These are phyloP conservation scores for Fragum sueziense DNA, from an alignment of 2,888 invertebrate species.

Conservation along the genomic window DNA sequence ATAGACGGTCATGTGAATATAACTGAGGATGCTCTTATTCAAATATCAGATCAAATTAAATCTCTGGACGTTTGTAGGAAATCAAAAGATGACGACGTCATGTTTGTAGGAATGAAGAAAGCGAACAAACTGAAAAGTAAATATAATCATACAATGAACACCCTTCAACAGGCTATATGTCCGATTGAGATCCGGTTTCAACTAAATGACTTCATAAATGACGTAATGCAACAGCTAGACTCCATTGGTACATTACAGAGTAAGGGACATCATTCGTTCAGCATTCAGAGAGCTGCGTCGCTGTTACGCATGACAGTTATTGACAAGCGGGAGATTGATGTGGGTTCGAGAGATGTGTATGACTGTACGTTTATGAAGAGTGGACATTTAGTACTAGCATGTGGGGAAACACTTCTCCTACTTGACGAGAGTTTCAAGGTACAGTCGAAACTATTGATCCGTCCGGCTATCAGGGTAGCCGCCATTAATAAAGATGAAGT, in stretches of 20 bases:
- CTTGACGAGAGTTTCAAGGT: neutral
- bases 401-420: neutral
- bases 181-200: neutral
- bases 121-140: neutral
- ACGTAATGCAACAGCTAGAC: neutral
- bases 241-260: neutral
- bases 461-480: too few species aligned
- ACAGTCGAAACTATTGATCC: too few species aligned
- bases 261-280: neutral
- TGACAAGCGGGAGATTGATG: neutral
- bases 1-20: neutral
- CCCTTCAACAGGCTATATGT: neutral
- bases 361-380: neutral
- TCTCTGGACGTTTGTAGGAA: neutral
- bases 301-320: neutral
- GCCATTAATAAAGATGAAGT: neutral
- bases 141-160: neutral
- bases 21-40: neutral
- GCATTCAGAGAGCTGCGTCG: neutral
- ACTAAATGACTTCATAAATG: neutral
- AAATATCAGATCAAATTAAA: neutral
- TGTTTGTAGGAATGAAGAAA: slow-evolving; percentile 11
- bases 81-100: slow-evolving; percentile 5
- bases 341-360: neutral
- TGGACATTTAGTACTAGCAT: neutral